phyloP scores from a whole-genome alignment of 2,113 vertebrate genomes.

The Hypocryptadius cinnamomeus region DNA sequence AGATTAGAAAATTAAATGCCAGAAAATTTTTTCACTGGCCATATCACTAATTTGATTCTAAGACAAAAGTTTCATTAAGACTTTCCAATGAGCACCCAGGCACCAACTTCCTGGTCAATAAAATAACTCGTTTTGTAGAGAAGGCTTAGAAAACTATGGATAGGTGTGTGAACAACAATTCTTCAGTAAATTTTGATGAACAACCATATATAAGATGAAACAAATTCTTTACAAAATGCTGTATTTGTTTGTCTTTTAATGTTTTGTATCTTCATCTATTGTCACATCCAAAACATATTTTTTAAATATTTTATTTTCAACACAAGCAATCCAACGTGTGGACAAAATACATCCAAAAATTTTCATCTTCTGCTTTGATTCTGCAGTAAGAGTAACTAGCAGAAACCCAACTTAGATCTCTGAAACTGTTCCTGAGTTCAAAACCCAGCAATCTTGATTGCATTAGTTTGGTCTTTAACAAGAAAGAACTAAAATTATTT shows the following conservation, averaged over 20 bases:
- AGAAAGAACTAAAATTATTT: background rate
- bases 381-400: background rate
- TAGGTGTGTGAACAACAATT: background rate
- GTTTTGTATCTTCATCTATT: background rate
- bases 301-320: background rate
- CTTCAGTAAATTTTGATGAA: slow-evolving; percentile 1
- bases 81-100: slow-evolving; percentile 61
- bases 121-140: slow-evolving; percentile 37
- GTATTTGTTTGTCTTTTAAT: background rate
- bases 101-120: slow-evolving; percentile 67
- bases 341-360: background rate
- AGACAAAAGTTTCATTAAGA: slow-evolving; percentile 73
- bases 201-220: background rate
- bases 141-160: slow-evolving; percentile 50
- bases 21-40: slow-evolving; percentile 73
- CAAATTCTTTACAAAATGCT: background rate
- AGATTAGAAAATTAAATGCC: slow-evolving; percentile 82
- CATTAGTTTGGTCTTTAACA: background rate
- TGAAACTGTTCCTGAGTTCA: background rate
- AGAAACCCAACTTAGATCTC: background rate
- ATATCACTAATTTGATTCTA: slow-evolving; percentile 78
- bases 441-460: background rate
- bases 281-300: background rate
- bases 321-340: background rate
- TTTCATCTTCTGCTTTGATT: background rate